A percentile compares a stretch with the other conserved stretches of the same genome.
Conservation (phyloP, 2,888 invertebrate genomes). For the Epinotia nisella region DNA sequence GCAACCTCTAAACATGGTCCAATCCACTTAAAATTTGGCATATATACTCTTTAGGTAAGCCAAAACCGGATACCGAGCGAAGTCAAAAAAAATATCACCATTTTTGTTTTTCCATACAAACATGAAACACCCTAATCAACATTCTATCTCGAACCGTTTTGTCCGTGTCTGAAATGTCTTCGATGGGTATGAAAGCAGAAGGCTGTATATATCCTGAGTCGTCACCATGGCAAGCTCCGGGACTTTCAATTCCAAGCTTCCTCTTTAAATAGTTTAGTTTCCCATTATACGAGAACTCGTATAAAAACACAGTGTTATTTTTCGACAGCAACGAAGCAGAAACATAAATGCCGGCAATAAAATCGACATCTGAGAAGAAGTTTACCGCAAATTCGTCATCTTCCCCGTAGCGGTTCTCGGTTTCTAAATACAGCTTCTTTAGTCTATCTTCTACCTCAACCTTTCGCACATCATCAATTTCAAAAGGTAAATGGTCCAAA, state of each 20-base stretch:
- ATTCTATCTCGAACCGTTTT: slow-evolving; percentile 72
- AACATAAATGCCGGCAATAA: slow-evolving; percentile 69
- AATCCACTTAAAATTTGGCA: no score
- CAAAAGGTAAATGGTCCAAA: slow-evolving; percentile 36
- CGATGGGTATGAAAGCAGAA: slow-evolving; percentile 54
- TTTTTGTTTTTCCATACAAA: no score
- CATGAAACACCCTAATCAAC: no score
- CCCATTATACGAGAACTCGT: slow-evolving; percentile 85
- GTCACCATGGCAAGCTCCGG: slow-evolving; percentile 86
- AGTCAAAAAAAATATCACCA: no score
- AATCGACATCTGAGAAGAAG: slow-evolving; percentile 80
- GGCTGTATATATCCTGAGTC: slow-evolving; percentile 86
- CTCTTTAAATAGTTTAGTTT: slow-evolving; percentile 81
- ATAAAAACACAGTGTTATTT: slow-evolving; percentile 79
- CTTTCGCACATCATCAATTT: slow-evolving; percentile 48
- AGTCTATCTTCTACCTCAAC: slow-evolving; percentile 61
- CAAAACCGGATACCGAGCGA: no score
- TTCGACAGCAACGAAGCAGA: slow-evolving; percentile 67
- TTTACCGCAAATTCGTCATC: slow-evolving; percentile 72
- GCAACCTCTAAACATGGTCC: no score
- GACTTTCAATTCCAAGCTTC: slow-evolving; percentile 66
- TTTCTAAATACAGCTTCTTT: slow-evolving; percentile 76
- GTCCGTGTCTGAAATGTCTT: slow-evolving; percentile 60
- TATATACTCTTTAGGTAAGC: no score
- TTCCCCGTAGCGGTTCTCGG: slow-evolving; percentile 63